Evolutionary conservation across 2,888 invertebrate genomes (phyloP), one percentile per base, ranked within the genome.

Genomic region (Apotomis turbidana): DNA sequence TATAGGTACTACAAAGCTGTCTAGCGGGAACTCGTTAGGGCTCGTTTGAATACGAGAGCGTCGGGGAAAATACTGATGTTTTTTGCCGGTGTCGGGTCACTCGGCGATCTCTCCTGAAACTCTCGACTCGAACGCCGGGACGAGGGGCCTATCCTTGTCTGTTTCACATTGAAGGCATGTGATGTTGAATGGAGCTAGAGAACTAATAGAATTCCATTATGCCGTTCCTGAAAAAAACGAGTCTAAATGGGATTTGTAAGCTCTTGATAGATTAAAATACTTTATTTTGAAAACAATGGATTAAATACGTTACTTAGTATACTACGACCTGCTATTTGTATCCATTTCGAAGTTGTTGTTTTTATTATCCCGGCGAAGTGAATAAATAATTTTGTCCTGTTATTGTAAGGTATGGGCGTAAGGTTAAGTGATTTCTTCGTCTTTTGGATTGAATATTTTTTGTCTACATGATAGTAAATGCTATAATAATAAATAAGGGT

Each of bases 11-110:
- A 12, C 13, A 36, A 44, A 4, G 10, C 36, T 13, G 51, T 27
- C 51, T 38, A 44, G 36, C 49, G 51, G 9, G 13, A 63, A 63
- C 63, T 63, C 63, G 51, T 15, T 70, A 57, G 52, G 63, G 51
- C 61, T 59, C 58, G 81, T 82, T 78, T 76, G 78, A 62, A 75
- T 77, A 68, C 76, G 71, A 64, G 81, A 73, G 79, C 74, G 74
- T 76, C 76, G 66, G 61, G 75, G 57, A 82, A 83, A 82, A 82
- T 44, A 70, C 70, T 70, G 70, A 63, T 68, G 68, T 63, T 51
- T n/a, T 38, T 41, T 57, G 38, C 62, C 68, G 52, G 62, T 13
- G 41, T 38, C 70, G 58, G 44, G 41, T 38, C 57, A 58, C 49
- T 58, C 27, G 54, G 54, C 54, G 41, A 55, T 41, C 10, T 61